Base-by-base conservation (phyloP, 2,113 vertebrate genomes). In the Sigmodon hispidus region DNA sequence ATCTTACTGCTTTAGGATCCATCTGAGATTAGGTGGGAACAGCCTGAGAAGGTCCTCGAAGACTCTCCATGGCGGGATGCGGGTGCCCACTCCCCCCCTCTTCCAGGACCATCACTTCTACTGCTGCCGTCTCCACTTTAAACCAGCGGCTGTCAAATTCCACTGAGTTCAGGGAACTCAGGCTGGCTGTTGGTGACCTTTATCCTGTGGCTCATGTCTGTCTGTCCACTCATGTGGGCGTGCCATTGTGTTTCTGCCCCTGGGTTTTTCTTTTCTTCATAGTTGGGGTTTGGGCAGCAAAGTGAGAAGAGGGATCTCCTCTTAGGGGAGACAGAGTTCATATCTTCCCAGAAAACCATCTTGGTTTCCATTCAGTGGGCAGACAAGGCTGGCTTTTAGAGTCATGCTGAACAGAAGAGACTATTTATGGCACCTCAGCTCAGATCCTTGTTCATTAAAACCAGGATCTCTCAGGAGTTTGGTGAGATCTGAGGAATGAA, bases 371-470 rank as follows among this genome's bases (percentile, higher is more conserved):
- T 85, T 76, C 93, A 93, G n/a, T 55, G 36, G 52, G 95, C 65
- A 61, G 67, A 63, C 57, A 73, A 43, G 77, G 61, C 91, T 94
- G 65, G 85, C 76, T 95, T 95, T 48, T 75, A 52, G 87, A 90
- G 84, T 96, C 55, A 40, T 72, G n/a, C 50, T 55, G 73, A 81
- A 90, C 55, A 73, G 55, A 79, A 87, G 65, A 94, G 31, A 61
- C 61, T 84, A 36, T 87, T 85, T 95, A 96, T 91, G 75, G 40
- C 75, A 84, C 43, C 57, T 89, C 57, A 92, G 43, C 34, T 69
- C 69, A 70, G 75, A 75, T 65, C 92, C 80, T 84, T 69, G 67
- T 94, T 94, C 92, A 55, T n/a, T 96, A 93, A 94, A 94, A 69
- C 91, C 7, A 9, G 63, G 57, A 21, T 57, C 65, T 93, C 87